Conservation (phyloP, 2,113 vertebrate species). For the Rhinoptilus africanus region DNA sequence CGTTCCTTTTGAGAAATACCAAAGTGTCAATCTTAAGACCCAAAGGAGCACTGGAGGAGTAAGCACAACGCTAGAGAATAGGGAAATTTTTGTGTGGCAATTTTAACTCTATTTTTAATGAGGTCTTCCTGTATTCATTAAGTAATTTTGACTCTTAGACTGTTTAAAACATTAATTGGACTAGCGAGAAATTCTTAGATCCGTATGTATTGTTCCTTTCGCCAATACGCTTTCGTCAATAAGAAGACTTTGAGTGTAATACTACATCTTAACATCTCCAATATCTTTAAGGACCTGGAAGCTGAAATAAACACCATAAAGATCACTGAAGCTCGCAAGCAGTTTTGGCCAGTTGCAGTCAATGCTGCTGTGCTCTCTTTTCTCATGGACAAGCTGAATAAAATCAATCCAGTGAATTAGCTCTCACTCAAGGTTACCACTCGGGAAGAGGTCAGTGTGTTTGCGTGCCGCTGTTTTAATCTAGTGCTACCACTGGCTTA, state of each 20-base stretch:
- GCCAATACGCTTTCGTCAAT: background rate
- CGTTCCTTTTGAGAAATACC: background rate
- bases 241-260: background rate
- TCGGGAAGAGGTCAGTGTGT: constrained; percentile 19
- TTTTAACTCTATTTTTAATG: background rate
- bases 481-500: background rate
- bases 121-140: background rate
- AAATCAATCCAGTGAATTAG: constrained; percentile 85
- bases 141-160: background rate
- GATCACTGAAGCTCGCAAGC: constrained; percentile 81
- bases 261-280: background rate
- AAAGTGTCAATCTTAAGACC: background rate
- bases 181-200: background rate
- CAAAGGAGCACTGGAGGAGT: background rate
- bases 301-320: constrained; percentile 83
- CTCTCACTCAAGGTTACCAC: constrained; percentile 75
- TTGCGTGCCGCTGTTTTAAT: background rate
- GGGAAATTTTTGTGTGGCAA: background rate
- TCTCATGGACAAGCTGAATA: constrained; percentile 83
- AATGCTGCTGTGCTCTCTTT: constrained; percentile 79
- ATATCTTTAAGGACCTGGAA: constrained; percentile 72
- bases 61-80: background rate
- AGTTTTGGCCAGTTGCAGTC: constrained; percentile 76
- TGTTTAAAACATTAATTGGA: background rate
- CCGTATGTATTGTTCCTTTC: background rate